Evolutionary conservation across 2,113 vertebrate genomes (phyloP).

Genomic region (Sardina pilchardus): DNA sequence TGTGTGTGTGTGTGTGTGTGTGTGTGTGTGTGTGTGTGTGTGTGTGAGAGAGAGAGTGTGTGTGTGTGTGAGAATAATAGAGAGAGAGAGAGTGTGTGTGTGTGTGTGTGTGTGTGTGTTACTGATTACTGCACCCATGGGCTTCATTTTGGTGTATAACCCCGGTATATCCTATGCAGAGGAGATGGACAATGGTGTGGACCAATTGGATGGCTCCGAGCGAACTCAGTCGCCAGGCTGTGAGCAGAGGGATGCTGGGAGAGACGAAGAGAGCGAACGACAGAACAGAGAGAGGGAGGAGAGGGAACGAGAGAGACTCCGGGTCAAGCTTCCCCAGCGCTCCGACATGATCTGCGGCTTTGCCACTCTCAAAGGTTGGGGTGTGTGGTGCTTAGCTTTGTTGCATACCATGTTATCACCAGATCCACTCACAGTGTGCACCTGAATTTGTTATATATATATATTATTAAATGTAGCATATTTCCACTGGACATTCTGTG

Average conservation of each 20-base stretch:
- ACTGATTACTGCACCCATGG: not conserved
- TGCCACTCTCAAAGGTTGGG: conserved; percentile 89
- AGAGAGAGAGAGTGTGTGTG: not conserved
- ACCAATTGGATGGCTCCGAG: conserved; percentile 84
- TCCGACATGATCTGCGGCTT: conserved; percentile 98
- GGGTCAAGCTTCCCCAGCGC: conserved; percentile 84
- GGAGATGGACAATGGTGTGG: conserved; percentile 87
- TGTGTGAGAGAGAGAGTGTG: no score
- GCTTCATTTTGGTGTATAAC: not conserved
- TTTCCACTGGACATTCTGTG: no score
- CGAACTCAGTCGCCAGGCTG: conserved; percentile 71
- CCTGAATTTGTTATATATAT: not conserved
- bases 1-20: not conserved
- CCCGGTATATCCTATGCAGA: conserved; percentile 55
- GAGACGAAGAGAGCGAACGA: conserved; percentile 65
- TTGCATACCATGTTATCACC: not conserved
- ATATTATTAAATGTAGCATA: no score
- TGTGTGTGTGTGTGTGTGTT: not conserved
- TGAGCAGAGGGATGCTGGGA: conserved; percentile 85
- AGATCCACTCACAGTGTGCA: not conserved
- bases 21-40: not conserved
- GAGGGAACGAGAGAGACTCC: conserved; percentile 65
- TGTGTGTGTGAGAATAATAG: no score
- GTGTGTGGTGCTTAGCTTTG: not conserved
- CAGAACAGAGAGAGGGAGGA: conserved; percentile 68